Percentiles rank a stretch among this genome's conserved stretches.
phyloP scores from a whole-genome alignment of 2,888 invertebrate species.

The Gonocerus acuteangulatus region DNA sequence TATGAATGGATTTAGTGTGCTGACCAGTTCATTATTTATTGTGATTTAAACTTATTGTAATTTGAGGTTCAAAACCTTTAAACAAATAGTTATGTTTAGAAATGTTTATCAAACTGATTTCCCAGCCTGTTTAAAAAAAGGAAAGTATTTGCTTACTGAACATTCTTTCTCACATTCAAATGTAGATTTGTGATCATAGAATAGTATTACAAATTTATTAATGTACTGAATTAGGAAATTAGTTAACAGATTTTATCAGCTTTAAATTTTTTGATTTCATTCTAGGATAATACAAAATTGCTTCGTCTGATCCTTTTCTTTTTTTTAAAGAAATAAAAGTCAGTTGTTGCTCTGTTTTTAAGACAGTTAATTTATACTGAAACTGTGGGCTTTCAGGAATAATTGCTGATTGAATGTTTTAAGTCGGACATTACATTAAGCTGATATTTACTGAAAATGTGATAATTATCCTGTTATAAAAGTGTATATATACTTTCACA shows the following conservation, averaged over 20 bases:
- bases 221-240: conserved; percentile 11
- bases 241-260: neutral
- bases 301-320: conserved; percentile 1
- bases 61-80: conserved; percentile 17
- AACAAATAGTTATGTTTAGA: conserved; percentile 15
- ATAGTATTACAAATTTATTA: conserved; percentile 10
- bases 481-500: conserved; percentile 15
- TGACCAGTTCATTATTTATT: conserved; percentile 28
- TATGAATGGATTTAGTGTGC: conserved; percentile 10
- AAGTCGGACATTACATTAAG: conserved; percentile 1
- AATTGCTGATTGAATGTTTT: conserved; percentile 6
- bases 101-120: conserved; percentile 12
- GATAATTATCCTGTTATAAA: conserved; percentile 16
- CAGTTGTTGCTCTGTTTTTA: neutral
- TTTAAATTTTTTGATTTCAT: conserved; percentile 3
- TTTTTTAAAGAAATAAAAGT: neutral
- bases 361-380: conserved; percentile 1
- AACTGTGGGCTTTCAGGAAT: conserved; percentile 32
- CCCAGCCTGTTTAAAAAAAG: neutral
- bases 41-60: conserved; percentile 26
- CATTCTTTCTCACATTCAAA: conserved; percentile 16
- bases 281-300: conserved; percentile 1
- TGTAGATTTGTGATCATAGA: conserved; percentile 16
- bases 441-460: conserved; percentile 26
- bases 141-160: conserved; percentile 3